phyloP scores from a whole-genome alignment of 2,888 invertebrate genomes.

The Glyphotaelius pellucidus region DNA sequence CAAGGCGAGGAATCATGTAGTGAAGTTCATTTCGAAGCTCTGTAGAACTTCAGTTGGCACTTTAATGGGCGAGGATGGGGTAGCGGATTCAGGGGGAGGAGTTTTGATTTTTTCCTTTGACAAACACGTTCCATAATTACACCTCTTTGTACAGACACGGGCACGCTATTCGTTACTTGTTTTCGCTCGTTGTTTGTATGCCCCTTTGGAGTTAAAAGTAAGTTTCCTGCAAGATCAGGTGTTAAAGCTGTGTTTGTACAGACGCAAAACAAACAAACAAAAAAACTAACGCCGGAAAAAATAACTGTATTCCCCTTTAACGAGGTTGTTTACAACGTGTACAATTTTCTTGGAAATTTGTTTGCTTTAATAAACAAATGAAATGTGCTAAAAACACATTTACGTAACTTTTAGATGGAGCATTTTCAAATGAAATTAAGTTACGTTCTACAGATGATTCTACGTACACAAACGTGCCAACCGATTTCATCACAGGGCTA shows the following conservation, averaged over 20 bases:
- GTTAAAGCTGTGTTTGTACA: slow-evolving; percentile 16
- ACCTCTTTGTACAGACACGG: slow-evolving; percentile 19
- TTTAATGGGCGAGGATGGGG: background rate
- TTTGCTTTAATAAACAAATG: background rate
- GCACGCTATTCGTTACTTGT: background rate
- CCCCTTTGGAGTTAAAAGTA: background rate
- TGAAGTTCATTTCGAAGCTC: background rate
- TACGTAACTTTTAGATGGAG: background rate
- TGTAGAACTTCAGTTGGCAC: background rate
- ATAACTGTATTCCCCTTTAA: background rate
- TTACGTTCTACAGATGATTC: background rate
- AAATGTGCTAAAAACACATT: background rate
- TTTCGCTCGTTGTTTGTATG: background rate
- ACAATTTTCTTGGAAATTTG: background rate
- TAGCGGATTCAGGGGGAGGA: background rate
- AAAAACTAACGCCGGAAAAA: background rate
- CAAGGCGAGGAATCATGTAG: background rate
- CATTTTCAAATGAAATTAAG: background rate
- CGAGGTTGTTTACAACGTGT: background rate
- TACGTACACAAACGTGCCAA: too few relatives aligned
- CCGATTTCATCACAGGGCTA: too few relatives aligned
- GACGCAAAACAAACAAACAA: background rate
- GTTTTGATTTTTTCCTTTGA: slow-evolving; percentile 39
- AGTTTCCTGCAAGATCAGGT: slow-evolving; percentile 12
- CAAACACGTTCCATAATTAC: slow-evolving; percentile 38